Evolutionary conservation across 64 coral and sea anemone species (phyloP), one percentile per base, ranked within the genome.

Genomic region (Montipora efflorescens): DNA sequence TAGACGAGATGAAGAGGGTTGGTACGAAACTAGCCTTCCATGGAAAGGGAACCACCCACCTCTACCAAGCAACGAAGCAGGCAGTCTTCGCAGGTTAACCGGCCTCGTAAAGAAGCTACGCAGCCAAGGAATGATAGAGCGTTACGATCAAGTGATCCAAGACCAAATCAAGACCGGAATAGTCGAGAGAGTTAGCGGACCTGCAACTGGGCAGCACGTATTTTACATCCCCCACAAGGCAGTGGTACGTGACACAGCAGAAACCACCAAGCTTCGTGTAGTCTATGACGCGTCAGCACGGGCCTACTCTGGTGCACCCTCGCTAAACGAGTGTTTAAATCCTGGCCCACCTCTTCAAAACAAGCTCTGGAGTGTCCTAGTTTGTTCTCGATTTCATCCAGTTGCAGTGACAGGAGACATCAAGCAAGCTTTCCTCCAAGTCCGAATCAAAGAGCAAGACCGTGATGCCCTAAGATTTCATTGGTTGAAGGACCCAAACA

Each of bases 311-410:
- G 52, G 52, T 55, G 52, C 52, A 9, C 52, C 52, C 52, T 55
- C 75, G 12, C 75, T 77, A 47, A 77, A 77, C 16, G 75, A 77
- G 75, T 77, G 36, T 77, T 15, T 77, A 15, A 48, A 77, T 77
- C 75, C 75, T 47, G 75, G 75, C 13, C 75, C 75, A 77, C 36
- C 75, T 46, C 75, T 77, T 44, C 75, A 77, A 36, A 77, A 77
- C 75, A 77, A 77, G 75, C 75, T 77, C 75, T 77, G 75, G 75
- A 77, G 75, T 14, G 75, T 77, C 75, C 75, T 77, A 77, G 75
- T 77, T 77, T 36, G 75, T 77, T 44, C 75, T 77, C 44, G 44
- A 13, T 77, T 77, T 25, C 75, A 77, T 77, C 28, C 75, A 44
- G 75, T 77, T 7, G 28, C 75, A 77, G 75, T 77, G 12, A 4